Percentiles rank a stretch among this genome's conserved stretches.
Conservation (phyloP, 2,113 vertebrate species). For the Xenotilapia leptura region DNA sequence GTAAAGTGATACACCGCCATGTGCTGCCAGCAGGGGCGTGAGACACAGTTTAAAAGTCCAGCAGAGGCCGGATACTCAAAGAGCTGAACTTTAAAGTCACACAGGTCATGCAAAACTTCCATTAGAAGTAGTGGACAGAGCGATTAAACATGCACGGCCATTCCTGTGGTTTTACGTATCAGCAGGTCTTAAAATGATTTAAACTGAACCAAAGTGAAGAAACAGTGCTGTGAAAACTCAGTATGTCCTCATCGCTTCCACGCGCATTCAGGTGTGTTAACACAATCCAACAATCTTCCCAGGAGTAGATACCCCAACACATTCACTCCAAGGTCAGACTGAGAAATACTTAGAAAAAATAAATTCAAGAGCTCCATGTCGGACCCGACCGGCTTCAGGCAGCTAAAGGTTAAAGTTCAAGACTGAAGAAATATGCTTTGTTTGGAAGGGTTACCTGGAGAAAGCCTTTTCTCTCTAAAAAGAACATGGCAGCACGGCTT, state of each 20-base stretch:
- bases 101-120: neutral
- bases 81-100: neutral
- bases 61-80: neutral
- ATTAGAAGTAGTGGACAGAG: neutral
- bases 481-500: fast-evolving
- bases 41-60: neutral
- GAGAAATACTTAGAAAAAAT: neutral
- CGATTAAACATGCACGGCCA: neutral
- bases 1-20: neutral
- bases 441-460: neutral
- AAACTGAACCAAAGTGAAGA: neutral
- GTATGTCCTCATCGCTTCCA: neutral
- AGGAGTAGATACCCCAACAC: neutral
- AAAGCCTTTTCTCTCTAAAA: neutral
- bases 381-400: fast-evolving
- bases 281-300: neutral
- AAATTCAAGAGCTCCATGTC: neutral
- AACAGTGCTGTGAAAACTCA: neutral
- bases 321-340: neutral
- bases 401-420: neutral
- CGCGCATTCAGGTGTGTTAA: neutral
- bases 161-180: neutral
- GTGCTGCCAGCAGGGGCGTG: neutral
- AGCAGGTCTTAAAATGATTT: neutral
- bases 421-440: neutral